Base-by-base conservation (phyloP, 2,113 vertebrate species). In the Colossoma macropomum region DNA sequence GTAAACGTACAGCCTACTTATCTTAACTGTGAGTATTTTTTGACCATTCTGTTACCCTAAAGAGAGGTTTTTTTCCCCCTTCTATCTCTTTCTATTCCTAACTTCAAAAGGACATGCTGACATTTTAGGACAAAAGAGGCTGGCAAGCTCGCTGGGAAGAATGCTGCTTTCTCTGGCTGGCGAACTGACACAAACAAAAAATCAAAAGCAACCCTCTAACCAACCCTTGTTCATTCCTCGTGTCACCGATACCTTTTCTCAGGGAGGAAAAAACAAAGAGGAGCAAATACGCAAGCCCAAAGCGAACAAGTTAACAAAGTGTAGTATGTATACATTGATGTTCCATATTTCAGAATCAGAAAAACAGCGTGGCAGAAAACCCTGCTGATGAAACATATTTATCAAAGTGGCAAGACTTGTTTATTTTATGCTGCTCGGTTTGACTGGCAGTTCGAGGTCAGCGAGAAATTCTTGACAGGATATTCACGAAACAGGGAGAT, bases 341-440 rank as follows among this genome's bases (percentile, higher is more conserved):
- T 85, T 63, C 34, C 65, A 45, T 69, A 80, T 59, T 80, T n/a
- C 50, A 69, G 21, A 80, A 80, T 74, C 48, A 69, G 8, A 60
- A 84, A 65, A 84, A 56, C 17, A 32, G 19, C 4, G 79, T 23
- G 65, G 60, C 7, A 21, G 60, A 48, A 73, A 79, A 77, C 75
- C 5, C n/a, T 84, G 75, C 75, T 79, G 75, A 78, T 30, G 60
- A 77, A 84, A 79, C 60, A 80, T 41, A 75, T 80, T 79, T 75
- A 68, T 70, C 52, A 80, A 75, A 76, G 19, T 16, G 50, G 30
- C 52, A 25, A 16, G 30, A 23, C 25, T 75, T 76, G 62, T 76
- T 75, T 80, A 76, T 85, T 76, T 85, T 56, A 70, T 75, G 72
- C 59, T 25, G 38, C 38, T 21, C 5, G 9, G 52, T 16, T 69